A percentile compares a stretch with the other conserved stretches of the same genome.
Conservation (phyloP, 2,113 vertebrate species). For the Symphodus melops region DNA sequence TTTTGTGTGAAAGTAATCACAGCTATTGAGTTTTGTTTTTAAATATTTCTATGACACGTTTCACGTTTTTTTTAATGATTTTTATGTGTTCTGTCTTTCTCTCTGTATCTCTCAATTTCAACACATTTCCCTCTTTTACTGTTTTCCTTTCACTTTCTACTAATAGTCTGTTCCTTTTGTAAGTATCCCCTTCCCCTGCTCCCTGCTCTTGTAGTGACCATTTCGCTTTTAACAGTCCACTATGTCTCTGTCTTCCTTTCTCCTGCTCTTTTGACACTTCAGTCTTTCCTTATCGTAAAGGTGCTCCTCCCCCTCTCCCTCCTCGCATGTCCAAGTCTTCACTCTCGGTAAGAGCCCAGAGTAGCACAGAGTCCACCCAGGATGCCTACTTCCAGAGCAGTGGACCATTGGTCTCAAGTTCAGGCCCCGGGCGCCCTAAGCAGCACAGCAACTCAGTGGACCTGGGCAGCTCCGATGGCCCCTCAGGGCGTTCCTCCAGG, state of each 20-base stretch:
- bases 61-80: conserved; percentile 23
- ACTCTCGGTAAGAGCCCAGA: conserved; percentile 96
- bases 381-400: conserved; percentile 90
- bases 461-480: conserved; percentile 82
- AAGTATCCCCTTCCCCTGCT: conserved; percentile 52
- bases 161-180: conserved; percentile 66
- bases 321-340: conserved; percentile 97
- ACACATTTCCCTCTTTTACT: conserved; percentile 7
- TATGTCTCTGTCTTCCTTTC: conserved; percentile 57
- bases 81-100: conserved; percentile 35
- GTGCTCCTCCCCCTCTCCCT: conserved; percentile 93
- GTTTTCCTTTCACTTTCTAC: conserved; percentile 15
- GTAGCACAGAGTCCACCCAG: conserved; percentile 97
- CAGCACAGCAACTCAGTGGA: conserved; percentile 94
- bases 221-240: conserved; percentile 58
- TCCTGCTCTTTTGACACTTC: conserved; percentile 62
- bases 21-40: conserved; percentile 5
- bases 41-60: conserved; percentile 21
- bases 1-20: neutral
- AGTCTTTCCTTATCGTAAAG: conserved; percentile 98
- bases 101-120: conserved; percentile 7
- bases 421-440: conserved; percentile 83
- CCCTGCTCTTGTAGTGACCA: conserved; percentile 13
- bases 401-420: conserved; percentile 76
- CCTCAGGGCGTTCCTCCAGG: conserved; percentile 75